Percentiles rank a stretch among this genome's conserved stretches.
These are phyloP conservation scores for Gnathonemus echidnorhynchus DNA, from an alignment of 2,113 vertebrate genomes.

Conservation along the genomic window DNA sequence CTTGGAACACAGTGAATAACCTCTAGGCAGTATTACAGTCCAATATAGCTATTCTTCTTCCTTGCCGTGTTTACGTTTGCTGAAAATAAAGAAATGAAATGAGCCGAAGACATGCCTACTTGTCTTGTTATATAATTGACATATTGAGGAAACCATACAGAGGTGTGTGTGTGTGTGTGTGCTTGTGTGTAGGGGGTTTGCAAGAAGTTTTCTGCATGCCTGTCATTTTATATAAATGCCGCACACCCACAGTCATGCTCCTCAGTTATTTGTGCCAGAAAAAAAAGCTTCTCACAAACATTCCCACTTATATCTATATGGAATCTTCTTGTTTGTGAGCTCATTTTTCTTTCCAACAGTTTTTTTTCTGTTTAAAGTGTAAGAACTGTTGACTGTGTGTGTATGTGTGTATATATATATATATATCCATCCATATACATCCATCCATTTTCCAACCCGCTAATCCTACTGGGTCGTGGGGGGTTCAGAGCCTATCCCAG, in stretches of 20 bases:
- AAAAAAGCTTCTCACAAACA: background rate
- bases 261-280: background rate
- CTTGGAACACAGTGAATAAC: background rate
- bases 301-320: background rate
- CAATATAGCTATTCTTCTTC: background rate
- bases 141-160: background rate
- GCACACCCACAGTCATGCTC: constrained; percentile 17
- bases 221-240: background rate
- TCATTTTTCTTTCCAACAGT: too few species aligned
- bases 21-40: background rate
- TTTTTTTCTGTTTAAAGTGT: too few species aligned
- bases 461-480: too few species aligned
- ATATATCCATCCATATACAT: too few species aligned
- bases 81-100: background rate
- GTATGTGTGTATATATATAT: too few species aligned
- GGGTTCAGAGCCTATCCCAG: too few species aligned
- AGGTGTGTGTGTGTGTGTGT: background rate
- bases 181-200: background rate
- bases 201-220: background rate
- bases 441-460: too few species aligned
- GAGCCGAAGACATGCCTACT: background rate
- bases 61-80: background rate
- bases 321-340: too few species aligned
- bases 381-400: too few species aligned
- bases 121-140: background rate